Conservation (phyloP, 2,113 vertebrate genomes). For the Oreocharis arfaki region DNA sequence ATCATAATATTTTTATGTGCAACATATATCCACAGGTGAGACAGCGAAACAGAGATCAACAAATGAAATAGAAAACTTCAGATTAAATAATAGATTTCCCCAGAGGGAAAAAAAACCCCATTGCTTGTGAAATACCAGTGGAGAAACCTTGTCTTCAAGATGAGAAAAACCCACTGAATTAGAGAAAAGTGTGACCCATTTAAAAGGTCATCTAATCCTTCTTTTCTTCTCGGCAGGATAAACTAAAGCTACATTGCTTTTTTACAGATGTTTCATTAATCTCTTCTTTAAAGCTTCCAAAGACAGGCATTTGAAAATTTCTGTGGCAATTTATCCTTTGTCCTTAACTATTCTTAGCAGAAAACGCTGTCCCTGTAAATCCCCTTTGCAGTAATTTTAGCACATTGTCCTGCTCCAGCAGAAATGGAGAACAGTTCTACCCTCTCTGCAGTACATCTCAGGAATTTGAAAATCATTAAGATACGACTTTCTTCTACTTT, state of each 20-base stretch:
- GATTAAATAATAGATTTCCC: neutral
- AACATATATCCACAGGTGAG: neutral
- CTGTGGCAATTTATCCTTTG: neutral
- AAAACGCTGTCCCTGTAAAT: conserved; percentile 1
- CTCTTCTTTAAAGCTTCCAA: neutral
- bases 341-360: conserved; percentile 21
- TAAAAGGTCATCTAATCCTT: conserved; percentile 46
- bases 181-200: conserved; percentile 20
- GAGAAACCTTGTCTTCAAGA: neutral
- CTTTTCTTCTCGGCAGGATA: conserved; percentile 3
- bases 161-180: neutral
- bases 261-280: conserved; percentile 51
- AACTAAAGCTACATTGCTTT: conserved; percentile 31
- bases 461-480: neutral
- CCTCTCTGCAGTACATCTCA: neutral
- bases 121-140: neutral
- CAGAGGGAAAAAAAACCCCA: neutral
- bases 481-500: neutral
- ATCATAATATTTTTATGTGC: neutral
- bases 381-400: neutral
- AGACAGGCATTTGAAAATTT: conserved; percentile 19
- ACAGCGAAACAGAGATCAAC: neutral
- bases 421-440: neutral
- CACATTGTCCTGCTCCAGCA: neutral
- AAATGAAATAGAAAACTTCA: neutral